Evolutionary conservation across 2,797 vertebrate species (phyloP).

Genomic region (Dromococcyx pavoninus): DNA sequence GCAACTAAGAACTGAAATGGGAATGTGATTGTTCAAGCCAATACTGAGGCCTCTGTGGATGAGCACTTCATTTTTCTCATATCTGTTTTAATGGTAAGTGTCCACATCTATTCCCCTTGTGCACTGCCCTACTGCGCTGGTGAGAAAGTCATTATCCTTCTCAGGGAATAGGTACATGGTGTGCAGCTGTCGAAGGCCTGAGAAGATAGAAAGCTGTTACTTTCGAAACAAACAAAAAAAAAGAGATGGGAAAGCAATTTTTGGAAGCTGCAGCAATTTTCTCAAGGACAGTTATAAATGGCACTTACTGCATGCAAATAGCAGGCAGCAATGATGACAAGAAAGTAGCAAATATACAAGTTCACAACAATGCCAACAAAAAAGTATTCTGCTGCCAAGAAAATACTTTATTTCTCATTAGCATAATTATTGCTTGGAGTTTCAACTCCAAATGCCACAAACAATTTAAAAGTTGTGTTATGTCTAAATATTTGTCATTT

Average conservation of each 20-base stretch:
- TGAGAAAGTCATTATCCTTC: conserved; percentile 21
- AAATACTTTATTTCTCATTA: conserved; percentile 41
- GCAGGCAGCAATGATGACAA: not conserved
- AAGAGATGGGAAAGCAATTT: not conserved
- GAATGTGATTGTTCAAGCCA: not conserved
- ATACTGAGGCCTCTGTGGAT: not conserved
- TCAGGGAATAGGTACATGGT: not conserved
- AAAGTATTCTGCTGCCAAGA: conserved; percentile 2
- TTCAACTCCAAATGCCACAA: conserved; percentile 1
- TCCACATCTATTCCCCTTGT: not conserved
- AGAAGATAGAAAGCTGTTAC: conserved; percentile 10
- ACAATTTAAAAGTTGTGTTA: conserved; percentile 13
- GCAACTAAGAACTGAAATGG: conserved; percentile 35
- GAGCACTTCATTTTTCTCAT: not conserved
- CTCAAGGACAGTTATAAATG: conserved; percentile 39
- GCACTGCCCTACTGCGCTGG: not conserved
- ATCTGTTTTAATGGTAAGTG: not conserved
- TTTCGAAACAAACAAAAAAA: not conserved
- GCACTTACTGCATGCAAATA: not conserved
- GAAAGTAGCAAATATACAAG: conserved; percentile 49
- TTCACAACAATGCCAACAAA: conserved; percentile 38
- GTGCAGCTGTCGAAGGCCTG: not conserved
- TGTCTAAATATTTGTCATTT: conserved; percentile 29
- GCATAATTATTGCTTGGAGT: conserved; percentile 40
- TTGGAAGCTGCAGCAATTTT: not conserved